Conservation (phyloP, 1,140 invertebrate species). For the Lepidostoma basale region DNA sequence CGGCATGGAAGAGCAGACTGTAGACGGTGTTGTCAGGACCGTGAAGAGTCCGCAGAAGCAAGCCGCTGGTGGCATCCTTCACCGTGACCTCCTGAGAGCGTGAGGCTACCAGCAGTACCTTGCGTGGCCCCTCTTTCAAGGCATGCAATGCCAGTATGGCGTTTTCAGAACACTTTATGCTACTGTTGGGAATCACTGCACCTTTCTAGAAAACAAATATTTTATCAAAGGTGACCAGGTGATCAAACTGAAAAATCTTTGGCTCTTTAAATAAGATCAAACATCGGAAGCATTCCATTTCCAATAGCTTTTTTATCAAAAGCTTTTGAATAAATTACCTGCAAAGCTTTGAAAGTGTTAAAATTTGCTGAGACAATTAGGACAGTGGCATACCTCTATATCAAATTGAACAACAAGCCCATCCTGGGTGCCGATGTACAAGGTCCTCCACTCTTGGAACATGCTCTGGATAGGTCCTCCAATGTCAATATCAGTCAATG, state of each 20-base stretch:
- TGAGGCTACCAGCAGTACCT: constrained; percentile 70
- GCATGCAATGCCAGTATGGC: constrained; percentile 70
- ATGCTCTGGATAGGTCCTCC: constrained; percentile 68
- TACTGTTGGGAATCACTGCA: constrained; percentile 60
- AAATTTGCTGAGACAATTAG: too few relatives aligned
- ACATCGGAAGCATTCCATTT: too few relatives aligned
- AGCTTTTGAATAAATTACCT: too few relatives aligned
- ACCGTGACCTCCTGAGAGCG: constrained; percentile 69
- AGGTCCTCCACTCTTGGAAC: constrained; percentile 65
- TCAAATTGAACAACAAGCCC: constrained; percentile 66
- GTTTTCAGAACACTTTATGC: constrained; percentile 65
- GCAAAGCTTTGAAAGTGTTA: not conserved
- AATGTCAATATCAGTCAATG: constrained; percentile 59
- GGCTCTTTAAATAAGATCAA: too few relatives aligned
- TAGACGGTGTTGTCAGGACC: constrained; percentile 70
- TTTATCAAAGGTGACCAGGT: not conserved
- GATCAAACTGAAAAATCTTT: not conserved
- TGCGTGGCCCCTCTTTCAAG: constrained; percentile 69
- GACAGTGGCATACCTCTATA: constrained; percentile 64
- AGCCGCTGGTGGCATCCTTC: constrained; percentile 68
- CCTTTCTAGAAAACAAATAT: constrained; percentile 58
- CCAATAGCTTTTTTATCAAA: too few relatives aligned
- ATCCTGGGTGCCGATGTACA: constrained; percentile 67
- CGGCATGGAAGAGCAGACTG: constrained; percentile 67
- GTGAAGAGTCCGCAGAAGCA: constrained; percentile 66